phyloP scores from a whole-genome alignment of 2,888 invertebrate genomes.

The Drymonia ruficornis region DNA sequence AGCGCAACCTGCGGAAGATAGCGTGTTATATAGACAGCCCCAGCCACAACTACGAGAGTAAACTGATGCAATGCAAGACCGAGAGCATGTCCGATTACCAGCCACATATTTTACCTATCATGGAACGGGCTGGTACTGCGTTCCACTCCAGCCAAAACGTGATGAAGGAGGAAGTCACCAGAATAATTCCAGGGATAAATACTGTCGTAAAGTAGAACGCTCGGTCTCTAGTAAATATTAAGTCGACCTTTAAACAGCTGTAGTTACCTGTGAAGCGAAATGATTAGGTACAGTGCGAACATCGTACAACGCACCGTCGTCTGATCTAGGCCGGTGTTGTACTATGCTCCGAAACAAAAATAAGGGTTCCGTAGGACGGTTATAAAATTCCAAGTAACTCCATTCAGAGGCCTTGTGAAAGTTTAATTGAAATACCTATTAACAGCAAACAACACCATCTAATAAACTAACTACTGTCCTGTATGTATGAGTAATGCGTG shows the following conservation, averaged over 20 bases:
- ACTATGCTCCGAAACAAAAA: constrained; percentile 44
- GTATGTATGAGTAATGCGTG: constrained; percentile 84
- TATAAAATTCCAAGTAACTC: constrained; percentile 82
- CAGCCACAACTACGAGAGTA: constrained; percentile 72
- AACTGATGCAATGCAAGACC: constrained; percentile 69
- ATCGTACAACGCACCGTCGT: constrained; percentile 33
- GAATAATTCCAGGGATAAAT: constrained; percentile 95
- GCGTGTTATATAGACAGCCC: constrained; percentile 76
- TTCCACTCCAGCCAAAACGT: constrained; percentile 97
- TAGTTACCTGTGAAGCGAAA: constrained; percentile 90
- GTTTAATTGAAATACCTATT: constrained; percentile 57
- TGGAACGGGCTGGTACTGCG: constrained; percentile 94
- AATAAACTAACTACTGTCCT: constrained; percentile 68
- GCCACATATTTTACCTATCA: constrained; percentile 89
- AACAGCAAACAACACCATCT: constrained; percentile 56
- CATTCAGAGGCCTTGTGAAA: constrained; percentile 82
- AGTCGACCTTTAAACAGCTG: constrained; percentile 94
- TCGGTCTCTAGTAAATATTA: constrained; percentile 94
- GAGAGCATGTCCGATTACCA: constrained; percentile 68
- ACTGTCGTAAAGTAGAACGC: constrained; percentile 96
- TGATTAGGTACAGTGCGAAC: constrained; percentile 62
- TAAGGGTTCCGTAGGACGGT: constrained; percentile 44
- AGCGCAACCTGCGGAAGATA: constrained; percentile 70
- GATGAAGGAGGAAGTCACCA: constrained; percentile 94
- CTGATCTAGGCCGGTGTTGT: constrained; percentile 31